Percentiles rank a stretch among this genome's conserved stretches.
Evolutionary conservation across 1,140 invertebrate species (phyloP).

Genomic region (Papilio polytes): DNA sequence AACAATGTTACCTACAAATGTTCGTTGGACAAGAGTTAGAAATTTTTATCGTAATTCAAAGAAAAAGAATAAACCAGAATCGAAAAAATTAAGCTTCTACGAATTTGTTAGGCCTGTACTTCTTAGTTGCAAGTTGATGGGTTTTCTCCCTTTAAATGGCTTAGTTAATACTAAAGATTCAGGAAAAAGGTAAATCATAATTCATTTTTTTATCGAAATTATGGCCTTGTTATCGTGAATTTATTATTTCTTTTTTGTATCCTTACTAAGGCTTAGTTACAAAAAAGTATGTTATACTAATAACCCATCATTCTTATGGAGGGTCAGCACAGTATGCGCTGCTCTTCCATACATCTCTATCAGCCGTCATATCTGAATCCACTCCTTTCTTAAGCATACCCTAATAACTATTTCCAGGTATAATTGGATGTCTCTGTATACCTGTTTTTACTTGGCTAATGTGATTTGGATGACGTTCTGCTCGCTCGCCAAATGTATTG

Average conservation of each 20-base stretch:
- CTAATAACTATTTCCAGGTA: background rate
- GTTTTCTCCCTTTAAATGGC: slow-evolving; percentile 7
- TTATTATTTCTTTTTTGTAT: too few relatives aligned
- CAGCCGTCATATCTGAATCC: too few relatives aligned
- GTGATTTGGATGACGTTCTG: background rate
- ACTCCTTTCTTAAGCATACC: too few relatives aligned
- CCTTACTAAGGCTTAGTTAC: too few relatives aligned
- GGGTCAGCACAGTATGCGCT: too few relatives aligned
- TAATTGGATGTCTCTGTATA: background rate
- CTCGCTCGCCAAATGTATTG: background rate
- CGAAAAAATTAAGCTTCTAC: background rate
- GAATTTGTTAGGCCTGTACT: background rate
- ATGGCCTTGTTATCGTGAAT: too few relatives aligned
- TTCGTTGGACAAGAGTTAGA: background rate
- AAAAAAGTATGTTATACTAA: background rate
- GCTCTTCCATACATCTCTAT: too few relatives aligned
- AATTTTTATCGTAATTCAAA: background rate
- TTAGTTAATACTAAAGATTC: background rate
- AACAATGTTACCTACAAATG: background rate
- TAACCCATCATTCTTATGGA: too few relatives aligned
- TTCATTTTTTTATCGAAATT: background rate
- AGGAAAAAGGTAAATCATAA: background rate
- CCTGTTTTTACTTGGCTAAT: background rate
- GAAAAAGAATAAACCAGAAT: background rate
- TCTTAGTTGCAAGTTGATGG: slow-evolving; percentile 7